These are phyloP conservation scores for Sebastes hubbsi DNA, from an alignment of 2,797 vertebrate genomes.

Conservation along the genomic window DNA sequence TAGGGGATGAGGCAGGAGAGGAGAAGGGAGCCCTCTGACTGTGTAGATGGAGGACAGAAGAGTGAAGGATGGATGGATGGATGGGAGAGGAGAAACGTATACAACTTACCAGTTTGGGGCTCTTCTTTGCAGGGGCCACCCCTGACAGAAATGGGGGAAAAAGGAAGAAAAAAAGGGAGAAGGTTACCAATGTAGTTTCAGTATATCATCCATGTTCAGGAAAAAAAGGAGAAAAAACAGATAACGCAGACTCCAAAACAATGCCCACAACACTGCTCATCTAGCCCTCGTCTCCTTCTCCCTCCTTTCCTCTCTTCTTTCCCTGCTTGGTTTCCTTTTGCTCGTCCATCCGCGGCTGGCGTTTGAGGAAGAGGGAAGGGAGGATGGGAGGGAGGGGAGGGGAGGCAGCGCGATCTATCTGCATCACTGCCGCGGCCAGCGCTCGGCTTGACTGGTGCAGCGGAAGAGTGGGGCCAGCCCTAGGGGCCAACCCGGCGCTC, in stretches of 20 bases:
- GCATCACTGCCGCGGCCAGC: constrained; percentile 88
- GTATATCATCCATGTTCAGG: constrained; percentile 81
- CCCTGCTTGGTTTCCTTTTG: constrained; percentile 54
- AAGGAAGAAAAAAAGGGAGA: constrained; percentile 30
- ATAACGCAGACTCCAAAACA: constrained; percentile 73
- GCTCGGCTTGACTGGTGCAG: constrained; percentile 83
- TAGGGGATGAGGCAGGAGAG: not conserved
- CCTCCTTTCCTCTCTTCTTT: constrained; percentile 52
- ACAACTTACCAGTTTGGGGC: constrained; percentile 96
- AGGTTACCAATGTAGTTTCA: constrained; percentile 74
- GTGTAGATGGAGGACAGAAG: not conserved
- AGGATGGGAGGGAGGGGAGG: constrained; percentile 2
- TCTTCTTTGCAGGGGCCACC: constrained; percentile 97
- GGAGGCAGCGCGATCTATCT: constrained; percentile 81
- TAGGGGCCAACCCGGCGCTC: constrained; percentile 79
- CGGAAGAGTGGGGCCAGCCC: constrained; percentile 83
- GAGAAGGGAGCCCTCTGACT: constrained; percentile 8
- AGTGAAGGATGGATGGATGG: constrained; percentile 29
- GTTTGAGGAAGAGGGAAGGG: constrained; percentile 27
- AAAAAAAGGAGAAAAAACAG: constrained; percentile 18
- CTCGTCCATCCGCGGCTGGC: constrained; percentile 60
- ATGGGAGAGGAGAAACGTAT: constrained; percentile 10
- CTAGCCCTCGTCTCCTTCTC: constrained; percentile 63
- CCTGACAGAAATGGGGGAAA: constrained; percentile 79
- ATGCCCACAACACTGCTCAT: constrained; percentile 58